A percentile compares a stretch with the other conserved stretches of the same genome.
Evolutionary conservation across 2,113 vertebrate species (phyloP).

Genomic region (Pollachius pollachius): DNA sequence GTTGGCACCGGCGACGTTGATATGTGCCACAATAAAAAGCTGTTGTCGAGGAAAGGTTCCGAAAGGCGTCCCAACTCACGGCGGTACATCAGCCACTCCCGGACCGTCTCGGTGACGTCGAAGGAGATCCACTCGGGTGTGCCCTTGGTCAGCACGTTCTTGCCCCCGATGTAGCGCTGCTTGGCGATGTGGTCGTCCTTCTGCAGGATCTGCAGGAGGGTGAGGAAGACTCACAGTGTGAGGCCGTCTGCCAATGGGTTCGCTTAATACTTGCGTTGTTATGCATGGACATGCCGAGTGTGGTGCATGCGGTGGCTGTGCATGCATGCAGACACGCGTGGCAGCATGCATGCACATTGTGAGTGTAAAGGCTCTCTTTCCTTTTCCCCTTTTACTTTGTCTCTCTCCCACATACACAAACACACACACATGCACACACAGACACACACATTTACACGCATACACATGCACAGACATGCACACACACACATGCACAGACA

Average conservation of each 20-base stretch:
- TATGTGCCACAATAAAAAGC: constrained; percentile 11
- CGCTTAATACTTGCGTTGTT: too few relatives aligned
- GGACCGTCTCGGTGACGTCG: constrained; percentile 94
- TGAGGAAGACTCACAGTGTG: constrained; percentile 13
- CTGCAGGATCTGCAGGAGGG: constrained; percentile 82
- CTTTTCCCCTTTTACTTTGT: constrained; percentile 22
- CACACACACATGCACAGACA: not conserved
- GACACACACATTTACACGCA: too few relatives aligned
- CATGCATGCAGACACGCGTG: too few relatives aligned
- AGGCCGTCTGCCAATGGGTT: too few relatives aligned
- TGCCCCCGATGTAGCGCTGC: constrained; percentile 92
- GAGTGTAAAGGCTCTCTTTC: too few relatives aligned
- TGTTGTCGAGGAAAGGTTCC: constrained; percentile 14
- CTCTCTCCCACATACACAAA: not conserved
- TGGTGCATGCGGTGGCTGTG: too few relatives aligned
- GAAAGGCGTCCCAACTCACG: constrained; percentile 72
- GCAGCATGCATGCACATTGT: too few relatives aligned
- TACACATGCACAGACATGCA: not conserved
- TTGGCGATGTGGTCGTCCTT: constrained; percentile 93
- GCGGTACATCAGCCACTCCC: constrained; percentile 92
- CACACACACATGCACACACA: constrained; percentile 7
- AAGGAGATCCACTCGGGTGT: constrained; percentile 93
- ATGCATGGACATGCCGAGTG: too few relatives aligned
- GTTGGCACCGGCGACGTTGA: constrained; percentile 8
- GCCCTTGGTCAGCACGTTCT: constrained; percentile 90